Evolutionary conservation across 2,797 vertebrate species (phyloP).

Genomic region (Synanceia verrucosa): DNA sequence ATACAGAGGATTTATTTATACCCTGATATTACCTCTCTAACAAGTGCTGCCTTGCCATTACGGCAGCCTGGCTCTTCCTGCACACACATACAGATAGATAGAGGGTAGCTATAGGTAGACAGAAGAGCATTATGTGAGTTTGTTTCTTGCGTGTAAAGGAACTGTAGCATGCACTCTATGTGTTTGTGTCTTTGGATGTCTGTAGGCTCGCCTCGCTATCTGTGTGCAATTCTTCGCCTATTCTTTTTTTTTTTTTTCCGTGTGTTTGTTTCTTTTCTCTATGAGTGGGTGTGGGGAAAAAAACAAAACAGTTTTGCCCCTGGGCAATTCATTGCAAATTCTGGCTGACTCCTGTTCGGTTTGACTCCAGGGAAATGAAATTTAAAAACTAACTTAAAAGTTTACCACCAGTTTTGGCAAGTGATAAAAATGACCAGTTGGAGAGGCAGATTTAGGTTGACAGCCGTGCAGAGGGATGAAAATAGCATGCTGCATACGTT

Average conservation of each 20-base stretch:
- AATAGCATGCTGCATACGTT: constrained; percentile 74
- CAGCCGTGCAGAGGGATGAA: constrained; percentile 69
- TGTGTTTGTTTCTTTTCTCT: constrained; percentile 64
- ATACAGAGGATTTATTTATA: constrained; percentile 82
- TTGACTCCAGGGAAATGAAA: constrained; percentile 71
- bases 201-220: constrained; percentile 21
- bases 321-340: constrained; percentile 77
- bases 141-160: not conserved
- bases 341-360: constrained; percentile 68
- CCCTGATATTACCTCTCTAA: constrained; percentile 83
- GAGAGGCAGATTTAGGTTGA: constrained; percentile 76
- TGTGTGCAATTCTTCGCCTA: constrained; percentile 32
- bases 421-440: constrained; percentile 81
- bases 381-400: constrained; percentile 77
- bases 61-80: constrained; percentile 40
- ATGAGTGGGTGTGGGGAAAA: constrained; percentile 28
- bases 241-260: constrained; percentile 21
- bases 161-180: not conserved
- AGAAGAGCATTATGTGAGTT: constrained; percentile 11
- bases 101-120: constrained; percentile 40
- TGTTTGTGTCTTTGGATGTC: constrained; percentile 4
- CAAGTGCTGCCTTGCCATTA: constrained; percentile 78
- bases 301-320: constrained; percentile 73
- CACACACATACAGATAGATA: constrained; percentile 37
- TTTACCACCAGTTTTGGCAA: constrained; percentile 80